Base-by-base conservation (phyloP, 2,113 vertebrate species). In the Acrocephalus arundinaceus region DNA sequence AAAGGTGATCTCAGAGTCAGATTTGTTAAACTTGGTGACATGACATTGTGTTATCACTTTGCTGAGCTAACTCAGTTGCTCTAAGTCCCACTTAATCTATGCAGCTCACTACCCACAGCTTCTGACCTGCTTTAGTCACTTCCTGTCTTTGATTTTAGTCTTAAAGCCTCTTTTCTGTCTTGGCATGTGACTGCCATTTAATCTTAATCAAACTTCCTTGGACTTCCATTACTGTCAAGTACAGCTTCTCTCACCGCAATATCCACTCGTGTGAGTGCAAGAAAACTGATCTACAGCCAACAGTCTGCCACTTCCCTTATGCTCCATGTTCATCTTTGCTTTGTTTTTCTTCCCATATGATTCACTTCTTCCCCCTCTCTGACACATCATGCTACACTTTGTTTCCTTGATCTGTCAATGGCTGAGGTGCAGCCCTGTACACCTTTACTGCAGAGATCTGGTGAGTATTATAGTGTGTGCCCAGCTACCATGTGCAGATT, bases 171-270 rank as follows among this genome's bases (percentile, higher is more conserved):
- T 89, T 84, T 88, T 90, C 90, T 75, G 0, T 61, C 21, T 82
- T 84, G 90, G 79, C 83, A 30, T 73, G 71, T 84, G 80, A 57
- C 74, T 90, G 93, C 77, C 61, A 43, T 86, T 95, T 96, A 96
- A 96, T 95, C 92, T 77, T 92, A 96, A 62, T 87, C 76, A 95
- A 90, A 92, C 90, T 96, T 97, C 89, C 94, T 76, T 88, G 78
- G 63, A 41, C 78, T 94, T 92, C 84, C 76, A 43, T 37, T 81
- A 72, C 52, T 83, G 85, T 87, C 27, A 84, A 62, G 54, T 39
- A 81, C 66, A 74, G 28, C 77, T 87, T 63, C 77, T 92, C 85
- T 96, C 81, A 46, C 68, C 1, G 0, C 76, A 49, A 82, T 46
- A 68, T 30, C 79, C 43, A 11, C 43, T 52, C 68, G 84, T 80